These are phyloP conservation scores for Bursaphelenchus okinawaensis DNA, from an alignment of 2,888 invertebrate genomes.

Conservation along the genomic window DNA sequence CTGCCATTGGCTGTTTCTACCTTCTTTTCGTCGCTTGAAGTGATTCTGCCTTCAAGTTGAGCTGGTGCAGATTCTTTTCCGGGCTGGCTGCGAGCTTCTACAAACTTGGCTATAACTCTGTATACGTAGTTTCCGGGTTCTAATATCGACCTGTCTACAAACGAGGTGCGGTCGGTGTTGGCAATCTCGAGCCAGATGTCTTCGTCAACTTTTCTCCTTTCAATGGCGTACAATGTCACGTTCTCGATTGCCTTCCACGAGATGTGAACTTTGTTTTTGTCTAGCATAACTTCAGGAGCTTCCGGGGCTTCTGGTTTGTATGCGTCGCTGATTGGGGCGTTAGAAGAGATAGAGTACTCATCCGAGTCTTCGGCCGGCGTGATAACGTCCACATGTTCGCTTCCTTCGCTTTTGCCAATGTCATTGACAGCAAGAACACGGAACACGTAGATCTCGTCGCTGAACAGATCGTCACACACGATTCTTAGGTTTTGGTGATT, in stretches of 20 bases:
- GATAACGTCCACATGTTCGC: slow-evolving; percentile 17
- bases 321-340: background rate
- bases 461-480: slow-evolving; percentile 17
- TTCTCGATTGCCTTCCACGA: slow-evolving; percentile 26
- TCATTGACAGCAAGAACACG: slow-evolving; percentile 40
- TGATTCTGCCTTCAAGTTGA: background rate
- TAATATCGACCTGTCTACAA: slow-evolving; percentile 45
- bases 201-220: slow-evolving; percentile 24
- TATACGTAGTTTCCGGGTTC: slow-evolving; percentile 41
- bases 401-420: slow-evolving; percentile 19
- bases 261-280: slow-evolving; percentile 6
- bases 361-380: slow-evolving; percentile 20
- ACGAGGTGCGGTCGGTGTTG: slow-evolving; percentile 37
- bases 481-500: slow-evolving; percentile 12
- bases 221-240: slow-evolving; percentile 31
- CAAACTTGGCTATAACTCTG: slow-evolving; percentile 37
- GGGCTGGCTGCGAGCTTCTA: background rate
- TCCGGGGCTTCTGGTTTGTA: slow-evolving; percentile 5
- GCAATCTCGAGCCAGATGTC: slow-evolving; percentile 51
- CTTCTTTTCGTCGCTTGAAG: slow-evolving; percentile 14
- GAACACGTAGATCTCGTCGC: slow-evolving; percentile 40
- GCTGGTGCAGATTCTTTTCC: slow-evolving; percentile 8
- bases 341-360: slow-evolving; percentile 11
- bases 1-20: slow-evolving; percentile 18
- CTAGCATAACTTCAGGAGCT: slow-evolving; percentile 1